Conservation (phyloP, 2,888 invertebrate genomes). For the Augiades crinisus region DNA sequence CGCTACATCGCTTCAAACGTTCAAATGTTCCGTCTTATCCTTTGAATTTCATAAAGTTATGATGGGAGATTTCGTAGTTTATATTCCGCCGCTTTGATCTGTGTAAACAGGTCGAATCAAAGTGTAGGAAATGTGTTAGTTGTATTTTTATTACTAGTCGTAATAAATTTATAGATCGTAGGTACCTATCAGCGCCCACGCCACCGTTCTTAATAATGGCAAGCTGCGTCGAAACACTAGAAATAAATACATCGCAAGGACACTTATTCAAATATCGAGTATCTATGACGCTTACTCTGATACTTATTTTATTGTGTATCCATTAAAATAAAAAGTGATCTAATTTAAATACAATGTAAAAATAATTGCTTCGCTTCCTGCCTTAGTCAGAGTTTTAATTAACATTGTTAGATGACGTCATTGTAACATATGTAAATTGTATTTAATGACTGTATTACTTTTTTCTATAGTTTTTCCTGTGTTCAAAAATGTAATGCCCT, state of each 20-base stretch:
- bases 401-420: too few species aligned
- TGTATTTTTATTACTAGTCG: conserved; percentile 73
- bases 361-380: too few species aligned
- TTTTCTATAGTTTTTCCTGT: too few species aligned
- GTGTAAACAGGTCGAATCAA: conserved; percentile 75
- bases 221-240: conserved; percentile 48
- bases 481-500: too few species aligned
- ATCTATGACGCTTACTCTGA: conserved; percentile 7
- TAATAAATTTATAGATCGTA: conserved; percentile 73
- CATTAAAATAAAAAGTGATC: too few species aligned
- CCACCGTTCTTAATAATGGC: conserved; percentile 58
- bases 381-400: too few species aligned
- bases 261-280: conserved; percentile 37
- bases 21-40: conserved; percentile 15
- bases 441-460: too few species aligned
- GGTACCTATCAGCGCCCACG: conserved; percentile 65
- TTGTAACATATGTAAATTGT: too few species aligned
- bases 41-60: conserved; percentile 35
- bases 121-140: conserved; percentile 77
- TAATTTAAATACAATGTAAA: too few species aligned
- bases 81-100: conserved; percentile 73
- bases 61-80: conserved; percentile 67
- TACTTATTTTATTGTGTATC: too few species aligned
- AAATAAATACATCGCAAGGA: conserved; percentile 57
- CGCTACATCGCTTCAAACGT: conserved; percentile 3